These are phyloP conservation scores for Atta texana DNA, from an alignment of 1,140 invertebrate species.

Conservation along the genomic window DNA sequence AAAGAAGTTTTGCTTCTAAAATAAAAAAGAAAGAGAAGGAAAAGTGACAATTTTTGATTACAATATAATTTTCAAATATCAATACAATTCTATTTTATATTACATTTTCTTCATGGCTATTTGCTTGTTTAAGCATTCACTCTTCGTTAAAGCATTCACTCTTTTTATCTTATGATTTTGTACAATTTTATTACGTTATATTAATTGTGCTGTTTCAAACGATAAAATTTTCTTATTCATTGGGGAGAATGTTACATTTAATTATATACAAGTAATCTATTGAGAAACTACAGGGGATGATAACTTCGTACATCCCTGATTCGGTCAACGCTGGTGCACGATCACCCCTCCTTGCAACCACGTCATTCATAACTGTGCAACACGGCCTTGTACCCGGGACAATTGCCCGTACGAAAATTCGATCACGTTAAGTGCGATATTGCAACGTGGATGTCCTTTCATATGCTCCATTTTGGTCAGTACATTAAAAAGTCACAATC, in stretches of 20 bases:
- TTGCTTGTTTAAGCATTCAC: neutral
- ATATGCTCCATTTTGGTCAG: neutral
- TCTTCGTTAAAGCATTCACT: neutral
- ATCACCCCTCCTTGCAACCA: slow-evolving; percentile 66
- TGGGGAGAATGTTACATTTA: neutral
- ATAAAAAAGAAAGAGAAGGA: no score
- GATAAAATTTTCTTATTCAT: neutral
- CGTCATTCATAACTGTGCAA: slow-evolving; percentile 82
- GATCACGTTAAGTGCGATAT: slow-evolving; percentile 32
- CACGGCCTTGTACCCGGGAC: slow-evolving; percentile 57
- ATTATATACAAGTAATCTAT: neutral
- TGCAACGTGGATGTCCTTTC: slow-evolving; percentile 5
- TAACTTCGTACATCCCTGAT: slow-evolving; percentile 20
- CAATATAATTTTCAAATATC: no score
- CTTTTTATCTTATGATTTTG: neutral
- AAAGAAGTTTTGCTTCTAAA: neutral
- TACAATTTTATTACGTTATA: neutral
- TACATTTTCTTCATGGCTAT: neutral
- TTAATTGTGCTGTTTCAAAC: neutral
- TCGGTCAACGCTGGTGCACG: slow-evolving; percentile 51
- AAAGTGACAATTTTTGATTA: no score
- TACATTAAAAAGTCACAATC: neutral
- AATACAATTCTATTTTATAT: neutral
- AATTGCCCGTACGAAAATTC: slow-evolving; percentile 62
- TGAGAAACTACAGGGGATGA: neutral